Percentiles rank a stretch among this genome's conserved stretches.
Evolutionary conservation across 2,888 invertebrate species (phyloP).

Genomic region (Drosophila ustulata): DNA sequence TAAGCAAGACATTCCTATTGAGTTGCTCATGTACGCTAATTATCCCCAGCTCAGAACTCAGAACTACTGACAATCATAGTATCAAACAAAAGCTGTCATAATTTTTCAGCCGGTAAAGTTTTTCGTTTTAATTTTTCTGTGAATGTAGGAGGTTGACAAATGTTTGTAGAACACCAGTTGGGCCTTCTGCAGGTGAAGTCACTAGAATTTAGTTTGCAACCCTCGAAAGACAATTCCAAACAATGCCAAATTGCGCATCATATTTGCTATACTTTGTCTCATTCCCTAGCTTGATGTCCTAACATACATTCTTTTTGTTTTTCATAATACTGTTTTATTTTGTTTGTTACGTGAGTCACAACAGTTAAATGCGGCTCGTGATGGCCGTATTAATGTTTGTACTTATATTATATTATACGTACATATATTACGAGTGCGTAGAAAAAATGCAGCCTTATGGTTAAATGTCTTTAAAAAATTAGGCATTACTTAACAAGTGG

Average conservation of each 20-base stretch:
- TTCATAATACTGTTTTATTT: conserved; percentile 27
- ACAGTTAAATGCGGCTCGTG: conserved; percentile 33
- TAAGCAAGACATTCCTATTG: no score
- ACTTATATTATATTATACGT: background rate
- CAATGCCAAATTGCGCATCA: conserved; percentile 25
- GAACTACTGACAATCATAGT: background rate
- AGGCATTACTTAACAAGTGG: background rate
- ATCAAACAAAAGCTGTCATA: background rate
- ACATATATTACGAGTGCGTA: background rate
- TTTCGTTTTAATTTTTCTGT: background rate
- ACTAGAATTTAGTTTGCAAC: conserved; percentile 10
- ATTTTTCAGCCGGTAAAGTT: conserved; percentile 2
- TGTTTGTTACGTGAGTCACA: conserved; percentile 36
- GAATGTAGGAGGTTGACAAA: background rate
- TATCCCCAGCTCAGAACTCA: background rate
- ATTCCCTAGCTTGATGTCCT: conserved; percentile 23
- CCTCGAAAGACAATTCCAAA: conserved; percentile 18
- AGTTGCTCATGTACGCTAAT: no score
- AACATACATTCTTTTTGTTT: conserved; percentile 25
- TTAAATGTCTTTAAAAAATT: conserved; percentile 4
- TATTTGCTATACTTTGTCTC: conserved; percentile 9
- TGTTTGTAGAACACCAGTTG: conserved; percentile 9
- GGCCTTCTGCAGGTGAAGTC: conserved; percentile 2
- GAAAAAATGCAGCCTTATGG: conserved; percentile 2
- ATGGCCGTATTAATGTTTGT: conserved; percentile 19